Evolutionary conservation across 2,797 vertebrate genomes (phyloP), one percentile per base, ranked within the genome.

Genomic region (Pogoniulus pusillus): DNA sequence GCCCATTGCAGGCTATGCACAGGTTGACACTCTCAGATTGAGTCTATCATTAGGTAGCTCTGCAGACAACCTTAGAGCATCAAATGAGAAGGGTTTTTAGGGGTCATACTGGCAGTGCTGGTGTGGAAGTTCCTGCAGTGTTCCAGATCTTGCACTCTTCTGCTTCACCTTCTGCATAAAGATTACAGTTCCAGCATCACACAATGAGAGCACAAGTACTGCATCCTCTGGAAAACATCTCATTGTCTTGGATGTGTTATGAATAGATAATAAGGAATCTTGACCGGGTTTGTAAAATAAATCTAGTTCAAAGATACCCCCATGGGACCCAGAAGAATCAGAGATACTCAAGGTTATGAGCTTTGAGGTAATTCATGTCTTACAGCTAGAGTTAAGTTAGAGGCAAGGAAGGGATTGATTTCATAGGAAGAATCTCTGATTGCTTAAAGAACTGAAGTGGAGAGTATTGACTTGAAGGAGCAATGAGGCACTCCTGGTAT

Each of bases 281-380:
- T 41, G 69, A 49, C 5, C 3, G 49, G 29, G 29, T 69, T 59
- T 39, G 9, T 34, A 57, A 86, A 79, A 65, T 57, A 75, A 74
- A 47, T 69, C 60, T 49, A 4, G 8, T 49, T 34, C 43, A 69
- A 77, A 68, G 49, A 59, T 41, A 54, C 4, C 5, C 27, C 29
- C 7, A 12, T 20, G 35, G 19, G 10, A 47, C 12, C 3, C 58
- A 47, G 26, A 57, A 12, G 23, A 35, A 9, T 51, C 41, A 41
- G 9, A 66, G 32, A 53, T 2, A 8, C 4, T 51, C 39, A 27
- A 6, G 3, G 18, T 41, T 1, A 0, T 32, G 27, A 72, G 12
- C 35, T 87, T 45, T 62, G 47, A 57, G 37, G 8, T 74, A 69
- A 39, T 18, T 77, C 16, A 10, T 43, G 5, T 47, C 30, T 72